Evolutionary conservation across 2,113 vertebrate species (phyloP).

Genomic region (Alosa alosa): DNA sequence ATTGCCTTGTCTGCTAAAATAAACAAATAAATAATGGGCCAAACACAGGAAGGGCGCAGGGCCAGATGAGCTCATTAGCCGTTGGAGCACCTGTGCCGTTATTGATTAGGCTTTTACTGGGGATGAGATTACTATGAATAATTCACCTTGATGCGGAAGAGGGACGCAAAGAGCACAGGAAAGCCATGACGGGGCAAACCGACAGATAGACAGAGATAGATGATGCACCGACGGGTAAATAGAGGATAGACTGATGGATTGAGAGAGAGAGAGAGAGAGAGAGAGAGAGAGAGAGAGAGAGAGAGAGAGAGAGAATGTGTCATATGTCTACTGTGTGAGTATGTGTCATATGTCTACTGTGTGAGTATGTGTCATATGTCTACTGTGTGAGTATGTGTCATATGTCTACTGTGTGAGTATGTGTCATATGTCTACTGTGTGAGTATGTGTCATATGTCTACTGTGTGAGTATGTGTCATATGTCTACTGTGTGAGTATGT

Average conservation of each 20-base stretch:
- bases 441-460: too few relatives aligned
- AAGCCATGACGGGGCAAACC: not conserved
- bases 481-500: too few relatives aligned
- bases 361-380: too few relatives aligned
- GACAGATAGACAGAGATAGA: not conserved
- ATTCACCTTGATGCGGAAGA: not conserved
- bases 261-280: constrained; percentile 17
- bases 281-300: not conserved
- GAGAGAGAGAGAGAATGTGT: not conserved
- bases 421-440: too few relatives aligned
- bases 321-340: too few relatives aligned
- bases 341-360: too few relatives aligned
- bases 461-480: too few relatives aligned
- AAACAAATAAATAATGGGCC: not conserved
- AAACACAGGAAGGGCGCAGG: not conserved
- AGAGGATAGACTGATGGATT: not conserved
- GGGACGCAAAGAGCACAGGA: constrained; percentile 2
- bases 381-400: too few relatives aligned
- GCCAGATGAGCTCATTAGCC: not conserved
- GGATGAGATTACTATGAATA: constrained; percentile 17
- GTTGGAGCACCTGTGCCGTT: not conserved
- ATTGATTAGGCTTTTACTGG: constrained; percentile 15
- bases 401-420: too few relatives aligned
- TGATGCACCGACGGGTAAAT: not conserved
- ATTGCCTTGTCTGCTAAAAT: constrained; percentile 9